Percentiles rank a stretch among this genome's conserved stretches.
Conservation (phyloP, 2,797 vertebrate genomes). For the Rhincodon typus region DNA sequence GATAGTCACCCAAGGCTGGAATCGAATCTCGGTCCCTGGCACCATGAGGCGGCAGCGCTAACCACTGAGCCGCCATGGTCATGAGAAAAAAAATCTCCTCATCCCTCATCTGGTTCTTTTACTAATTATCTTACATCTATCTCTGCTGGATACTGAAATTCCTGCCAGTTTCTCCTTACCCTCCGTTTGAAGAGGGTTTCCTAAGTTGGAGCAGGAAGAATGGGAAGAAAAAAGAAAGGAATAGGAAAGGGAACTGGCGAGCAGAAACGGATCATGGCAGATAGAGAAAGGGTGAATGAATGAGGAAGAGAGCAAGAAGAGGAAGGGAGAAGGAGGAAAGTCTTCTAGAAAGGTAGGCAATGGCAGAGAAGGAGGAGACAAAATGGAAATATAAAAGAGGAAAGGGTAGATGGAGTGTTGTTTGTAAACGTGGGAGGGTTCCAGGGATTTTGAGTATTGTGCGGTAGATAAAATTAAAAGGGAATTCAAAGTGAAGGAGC, state of each 20-base stretch:
- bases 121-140: background rate
- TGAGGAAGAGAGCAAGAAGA: background rate
- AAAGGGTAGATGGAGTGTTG: background rate
- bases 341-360: background rate
- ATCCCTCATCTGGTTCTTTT: background rate
- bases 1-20: too few species aligned
- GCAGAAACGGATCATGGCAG: background rate
- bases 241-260: too few species aligned
- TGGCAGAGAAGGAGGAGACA: background rate
- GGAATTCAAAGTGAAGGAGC: background rate
- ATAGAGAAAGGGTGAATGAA: background rate
- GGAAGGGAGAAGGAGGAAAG: too few species aligned
- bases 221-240: too few species aligned
- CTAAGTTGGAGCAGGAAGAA: background rate
- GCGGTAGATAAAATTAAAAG: too few species aligned
- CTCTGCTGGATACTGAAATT: background rate
- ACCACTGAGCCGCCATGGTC: too few species aligned
- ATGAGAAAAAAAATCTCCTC: background rate
- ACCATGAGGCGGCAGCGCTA: too few species aligned
- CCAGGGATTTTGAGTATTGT: too few species aligned
- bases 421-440: too few species aligned
- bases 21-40: too few species aligned
- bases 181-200: background rate
- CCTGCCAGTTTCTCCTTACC: background rate
- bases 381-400: too few species aligned